Evolutionary conservation across 2,888 invertebrate species (phyloP).

Genomic region (Pogonocherus hispidulus): DNA sequence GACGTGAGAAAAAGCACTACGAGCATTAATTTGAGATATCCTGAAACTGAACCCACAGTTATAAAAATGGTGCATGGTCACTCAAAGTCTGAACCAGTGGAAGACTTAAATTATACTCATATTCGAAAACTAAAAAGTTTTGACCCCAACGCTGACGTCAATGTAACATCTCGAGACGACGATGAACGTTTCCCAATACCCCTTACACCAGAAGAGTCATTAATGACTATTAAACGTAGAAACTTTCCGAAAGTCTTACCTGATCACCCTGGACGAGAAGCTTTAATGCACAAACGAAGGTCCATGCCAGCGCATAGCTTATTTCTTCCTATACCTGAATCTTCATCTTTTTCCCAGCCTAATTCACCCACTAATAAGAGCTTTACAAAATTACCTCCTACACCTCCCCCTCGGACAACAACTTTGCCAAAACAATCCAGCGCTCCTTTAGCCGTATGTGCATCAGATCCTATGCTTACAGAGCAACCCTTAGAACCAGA

Average conservation of each 20-base stretch:
- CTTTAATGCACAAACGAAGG: constrained; percentile 71
- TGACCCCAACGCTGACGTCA: constrained; percentile 73
- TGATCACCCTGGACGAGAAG: constrained; percentile 74
- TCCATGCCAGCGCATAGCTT: constrained; percentile 74
- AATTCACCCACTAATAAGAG: constrained; percentile 60
- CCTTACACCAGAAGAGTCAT: constrained; percentile 78
- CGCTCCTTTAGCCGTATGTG: constrained; percentile 64
- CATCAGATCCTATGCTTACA: constrained; percentile 68
- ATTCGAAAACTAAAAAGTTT: constrained; percentile 65
- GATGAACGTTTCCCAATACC: constrained; percentile 63
- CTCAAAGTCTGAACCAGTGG: constrained; percentile 79
- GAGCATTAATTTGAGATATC: constrained; percentile 62
- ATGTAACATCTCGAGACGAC: constrained; percentile 82
- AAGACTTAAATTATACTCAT: constrained; percentile 67
- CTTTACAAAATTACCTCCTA: constrained; percentile 72
- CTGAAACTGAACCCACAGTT: constrained; percentile 57
- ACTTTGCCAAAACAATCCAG: constrained; percentile 74
- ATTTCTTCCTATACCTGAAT: constrained; percentile 61
- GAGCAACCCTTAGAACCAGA: constrained; percentile 70
- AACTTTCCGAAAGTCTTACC: constrained; percentile 90
- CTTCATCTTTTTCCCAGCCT: constrained; percentile 58
- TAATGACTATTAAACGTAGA: constrained; percentile 80
- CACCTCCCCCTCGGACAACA: constrained; percentile 82
- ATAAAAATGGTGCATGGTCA: constrained; percentile 76
- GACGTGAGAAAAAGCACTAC: constrained; percentile 61